These are phyloP conservation scores for Pseudomyrmex gracilis DNA, from an alignment of 1,140 invertebrate genomes.

Conservation along the genomic window DNA sequence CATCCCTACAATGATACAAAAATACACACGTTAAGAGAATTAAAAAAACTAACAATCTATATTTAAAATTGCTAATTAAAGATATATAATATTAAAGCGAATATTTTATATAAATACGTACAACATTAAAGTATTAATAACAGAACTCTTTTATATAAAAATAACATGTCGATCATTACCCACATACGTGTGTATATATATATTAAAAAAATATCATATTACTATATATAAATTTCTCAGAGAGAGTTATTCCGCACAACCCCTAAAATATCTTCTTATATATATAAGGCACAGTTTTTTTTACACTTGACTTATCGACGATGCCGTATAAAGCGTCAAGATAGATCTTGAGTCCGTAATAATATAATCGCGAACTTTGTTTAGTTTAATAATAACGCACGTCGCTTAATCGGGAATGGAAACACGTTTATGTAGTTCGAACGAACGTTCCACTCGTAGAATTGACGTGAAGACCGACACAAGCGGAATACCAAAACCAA, in stretches of 20 bases:
- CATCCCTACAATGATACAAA: conserved; percentile 78
- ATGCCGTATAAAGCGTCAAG: not conserved
- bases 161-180: conserved; percentile 6
- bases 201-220: not conserved
- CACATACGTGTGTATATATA: not conserved
- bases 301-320: conserved; percentile 1
- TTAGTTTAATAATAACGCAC: not conserved
- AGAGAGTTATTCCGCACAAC: conserved; percentile 14
- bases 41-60: not conserved
- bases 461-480: conserved; percentile 49
- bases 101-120: not conserved
- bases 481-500: conserved; percentile 24
- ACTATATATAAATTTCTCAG: not conserved
- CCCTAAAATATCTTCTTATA: conserved; percentile 17
- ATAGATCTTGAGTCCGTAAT: conserved; percentile 7
- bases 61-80: not conserved
- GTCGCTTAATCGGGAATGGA: not conserved
- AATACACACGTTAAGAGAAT: conserved; percentile 2
- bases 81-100: not conserved
- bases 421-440: not conserved
- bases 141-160: conserved; percentile 7
- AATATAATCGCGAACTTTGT: conserved; percentile 19
- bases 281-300: conserved; percentile 1
- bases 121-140: conserved; percentile 16
- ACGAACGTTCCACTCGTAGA: conserved; percentile 27